A percentile compares a stretch with the other conserved stretches of the same genome.
Conservation (phyloP, 1,140 invertebrate species). For the Aculops lycopersici region DNA sequence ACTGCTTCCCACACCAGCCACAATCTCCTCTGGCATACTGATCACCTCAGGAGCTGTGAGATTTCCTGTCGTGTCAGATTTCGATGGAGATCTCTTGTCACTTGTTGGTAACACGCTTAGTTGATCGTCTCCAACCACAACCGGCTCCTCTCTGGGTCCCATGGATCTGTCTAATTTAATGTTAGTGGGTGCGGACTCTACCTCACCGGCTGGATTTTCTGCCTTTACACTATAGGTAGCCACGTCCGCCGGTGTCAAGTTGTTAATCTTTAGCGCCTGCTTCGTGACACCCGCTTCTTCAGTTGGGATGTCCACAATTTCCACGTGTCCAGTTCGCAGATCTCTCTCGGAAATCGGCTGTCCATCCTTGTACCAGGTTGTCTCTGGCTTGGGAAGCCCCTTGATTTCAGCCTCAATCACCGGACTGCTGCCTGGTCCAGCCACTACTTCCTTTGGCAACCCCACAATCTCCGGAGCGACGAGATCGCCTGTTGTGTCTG, state of each 20-base stretch:
- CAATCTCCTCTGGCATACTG: constrained; percentile 37
- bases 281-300: constrained; percentile 25
- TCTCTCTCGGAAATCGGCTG: too few species aligned
- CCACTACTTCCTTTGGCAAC: constrained; percentile 28
- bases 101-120: constrained; percentile 19
- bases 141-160: not conserved
- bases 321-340: constrained; percentile 25
- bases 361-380: constrained; percentile 54
- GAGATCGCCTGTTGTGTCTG: constrained; percentile 36
- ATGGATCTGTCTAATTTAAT: constrained; percentile 20
- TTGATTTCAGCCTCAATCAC: constrained; percentile 45
- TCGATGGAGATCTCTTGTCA: not conserved
- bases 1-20: constrained; percentile 28
- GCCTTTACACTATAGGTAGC: constrained; percentile 51
- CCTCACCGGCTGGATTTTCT: constrained; percentile 56
- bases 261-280: constrained; percentile 46
- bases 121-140: constrained; percentile 38
- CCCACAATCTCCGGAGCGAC: constrained; percentile 13
- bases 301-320: constrained; percentile 40
- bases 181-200: constrained; percentile 23
- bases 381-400: constrained; percentile 39
- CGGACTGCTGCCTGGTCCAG: constrained; percentile 40
- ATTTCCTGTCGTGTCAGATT: constrained; percentile 1
- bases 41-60: constrained; percentile 31
- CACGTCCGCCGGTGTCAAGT: constrained; percentile 40